Conservation (phyloP, 1,140 invertebrate genomes). For the Lepidurus apus region DNA sequence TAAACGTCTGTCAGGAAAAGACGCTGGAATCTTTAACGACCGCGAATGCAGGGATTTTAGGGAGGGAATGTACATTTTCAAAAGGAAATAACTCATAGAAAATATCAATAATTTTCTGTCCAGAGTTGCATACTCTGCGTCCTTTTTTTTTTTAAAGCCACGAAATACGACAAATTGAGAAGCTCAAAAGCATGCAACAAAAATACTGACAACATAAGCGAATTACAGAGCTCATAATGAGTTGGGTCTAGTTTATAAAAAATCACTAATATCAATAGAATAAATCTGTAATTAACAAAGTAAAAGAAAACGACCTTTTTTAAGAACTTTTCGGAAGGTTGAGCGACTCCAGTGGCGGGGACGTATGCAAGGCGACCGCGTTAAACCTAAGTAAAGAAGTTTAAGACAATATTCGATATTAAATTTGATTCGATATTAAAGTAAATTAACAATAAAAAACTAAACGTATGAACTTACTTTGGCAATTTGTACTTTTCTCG, state of each 20-base stretch:
- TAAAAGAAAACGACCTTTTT: background rate
- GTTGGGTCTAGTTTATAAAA: background rate
- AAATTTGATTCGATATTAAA: background rate
- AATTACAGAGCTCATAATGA: background rate
- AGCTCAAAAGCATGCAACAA: background rate
- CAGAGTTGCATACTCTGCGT: background rate
- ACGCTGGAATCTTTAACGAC: background rate
- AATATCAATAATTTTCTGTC: background rate
- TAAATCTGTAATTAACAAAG: constrained; percentile 2
- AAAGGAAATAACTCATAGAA: background rate
- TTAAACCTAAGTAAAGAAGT: background rate
- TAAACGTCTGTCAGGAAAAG: background rate
- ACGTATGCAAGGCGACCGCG: constrained; percentile 7
- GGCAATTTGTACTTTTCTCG: constrained; percentile 72
- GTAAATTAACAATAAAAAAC: background rate
- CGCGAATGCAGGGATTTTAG: background rate
- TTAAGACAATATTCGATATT: background rate
- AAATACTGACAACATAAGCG: background rate
- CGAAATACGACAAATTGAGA: background rate
- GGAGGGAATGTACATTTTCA: constrained; percentile 7
- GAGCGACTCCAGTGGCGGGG: constrained; percentile 1
- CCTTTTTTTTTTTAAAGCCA: background rate
- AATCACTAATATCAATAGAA: background rate
- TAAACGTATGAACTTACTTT: constrained; percentile 52
- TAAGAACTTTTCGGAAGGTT: background rate